phyloP scores from a whole-genome alignment of 92 coral and sea anemone species.

The Umimayanthus chanpuru region DNA sequence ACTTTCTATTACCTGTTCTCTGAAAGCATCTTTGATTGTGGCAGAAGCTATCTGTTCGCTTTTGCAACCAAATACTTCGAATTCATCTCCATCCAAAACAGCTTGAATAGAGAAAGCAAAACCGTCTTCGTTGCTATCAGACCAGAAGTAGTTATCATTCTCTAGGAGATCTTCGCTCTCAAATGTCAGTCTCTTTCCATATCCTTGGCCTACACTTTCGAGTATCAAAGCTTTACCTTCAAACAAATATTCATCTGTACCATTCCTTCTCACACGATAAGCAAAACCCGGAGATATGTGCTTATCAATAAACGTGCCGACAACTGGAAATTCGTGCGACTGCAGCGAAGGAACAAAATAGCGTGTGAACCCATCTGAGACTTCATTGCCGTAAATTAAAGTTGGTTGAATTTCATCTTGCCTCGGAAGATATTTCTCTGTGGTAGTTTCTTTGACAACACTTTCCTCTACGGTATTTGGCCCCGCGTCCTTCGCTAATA shows the following conservation, averaged over 20 bases:
- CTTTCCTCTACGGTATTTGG: not conserved
- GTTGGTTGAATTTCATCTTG: not conserved
- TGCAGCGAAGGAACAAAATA: conserved; percentile 46
- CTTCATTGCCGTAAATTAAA: conserved; percentile 7
- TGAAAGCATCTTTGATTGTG: not conserved
- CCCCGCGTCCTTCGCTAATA: not conserved
- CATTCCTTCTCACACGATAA: conserved; percentile 64
- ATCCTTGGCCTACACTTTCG: conserved; percentile 66
- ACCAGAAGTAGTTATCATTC: conserved; percentile 72
- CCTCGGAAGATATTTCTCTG: not conserved
- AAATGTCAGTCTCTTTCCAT: conserved; percentile 68
- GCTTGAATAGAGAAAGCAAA: conserved; percentile 60
- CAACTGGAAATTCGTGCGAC: conserved; percentile 57
- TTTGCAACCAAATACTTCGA: conserved; percentile 20
- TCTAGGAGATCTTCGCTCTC: conserved; percentile 64
- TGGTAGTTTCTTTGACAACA: not conserved
- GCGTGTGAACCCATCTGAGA: conserved; percentile 46
- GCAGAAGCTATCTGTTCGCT: conserved; percentile 17
- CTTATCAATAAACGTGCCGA: conserved; percentile 64
- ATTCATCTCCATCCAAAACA: conserved; percentile 35
- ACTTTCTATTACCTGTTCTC: not conserved
- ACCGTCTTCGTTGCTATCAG: conserved; percentile 69
- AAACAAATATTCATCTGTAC: conserved; percentile 63
- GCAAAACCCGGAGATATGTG: conserved; percentile 62
- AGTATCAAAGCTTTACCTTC: conserved; percentile 63